These are phyloP conservation scores for Cryptophagus acutangulus DNA, from an alignment of 2,888 invertebrate species.

Conservation along the genomic window DNA sequence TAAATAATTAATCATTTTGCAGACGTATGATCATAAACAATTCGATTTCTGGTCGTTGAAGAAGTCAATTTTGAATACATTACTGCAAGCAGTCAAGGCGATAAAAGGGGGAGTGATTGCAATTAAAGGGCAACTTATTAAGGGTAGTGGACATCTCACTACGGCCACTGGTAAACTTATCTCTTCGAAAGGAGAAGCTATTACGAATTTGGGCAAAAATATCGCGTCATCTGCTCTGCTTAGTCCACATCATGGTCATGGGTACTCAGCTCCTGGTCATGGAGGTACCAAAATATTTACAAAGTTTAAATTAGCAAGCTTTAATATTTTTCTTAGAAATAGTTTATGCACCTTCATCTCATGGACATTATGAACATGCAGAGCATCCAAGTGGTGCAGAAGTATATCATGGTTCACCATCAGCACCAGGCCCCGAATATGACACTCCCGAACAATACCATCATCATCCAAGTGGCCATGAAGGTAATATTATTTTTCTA, in stretches of 20 bases:
- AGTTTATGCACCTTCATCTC: slow-evolving; percentile 7
- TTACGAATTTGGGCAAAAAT: slow-evolving; percentile 72
- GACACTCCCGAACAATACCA: slow-evolving; percentile 23
- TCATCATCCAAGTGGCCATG: too few species aligned
- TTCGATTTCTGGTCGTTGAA: slow-evolving; percentile 64
- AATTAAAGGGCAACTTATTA: slow-evolving; percentile 80
- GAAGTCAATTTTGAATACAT: slow-evolving; percentile 74
- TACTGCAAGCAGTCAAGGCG: slow-evolving; percentile 83
- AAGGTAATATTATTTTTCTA: too few species aligned
- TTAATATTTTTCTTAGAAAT: not conserved
- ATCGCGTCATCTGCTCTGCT: slow-evolving; percentile 72
- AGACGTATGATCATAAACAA: slow-evolving; percentile 36
- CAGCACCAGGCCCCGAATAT: slow-evolving; percentile 30
- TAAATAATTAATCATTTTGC: slow-evolving; percentile 15
- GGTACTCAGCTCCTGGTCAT: slow-evolving; percentile 26
- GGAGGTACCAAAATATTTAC: slow-evolving; percentile 23
- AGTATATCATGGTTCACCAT: slow-evolving; percentile 28
- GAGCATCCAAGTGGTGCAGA: slow-evolving; percentile 25
- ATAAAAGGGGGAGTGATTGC: slow-evolving; percentile 83
- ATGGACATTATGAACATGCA: slow-evolving; percentile 21
- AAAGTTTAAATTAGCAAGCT: not conserved
- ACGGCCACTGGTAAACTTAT: slow-evolving; percentile 64
- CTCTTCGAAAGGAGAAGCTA: slow-evolving; percentile 71
- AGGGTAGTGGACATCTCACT: slow-evolving; percentile 70
- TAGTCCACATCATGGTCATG: slow-evolving; percentile 49